phyloP scores from a whole-genome alignment of 1,140 invertebrate species.

The Papilio aristodemus region DNA sequence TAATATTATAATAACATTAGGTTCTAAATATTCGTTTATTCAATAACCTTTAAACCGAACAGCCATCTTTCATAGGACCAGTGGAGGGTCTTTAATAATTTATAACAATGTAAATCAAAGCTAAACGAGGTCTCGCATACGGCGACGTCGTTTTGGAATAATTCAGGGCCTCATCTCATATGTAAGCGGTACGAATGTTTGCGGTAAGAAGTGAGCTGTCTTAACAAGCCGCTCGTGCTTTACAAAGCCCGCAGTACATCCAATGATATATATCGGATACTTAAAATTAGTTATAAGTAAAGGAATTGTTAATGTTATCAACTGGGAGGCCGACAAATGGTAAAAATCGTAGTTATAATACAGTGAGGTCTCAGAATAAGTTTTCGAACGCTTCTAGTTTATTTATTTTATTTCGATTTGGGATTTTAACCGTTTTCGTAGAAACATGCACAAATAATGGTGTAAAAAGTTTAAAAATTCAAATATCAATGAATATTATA shows the following conservation, averaged over 20 bases:
- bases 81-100: conserved; percentile 23
- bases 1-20: not conserved
- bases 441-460: too few species aligned
- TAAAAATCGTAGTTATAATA: too few species aligned
- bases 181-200: conserved; percentile 22
- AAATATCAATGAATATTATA: too few species aligned
- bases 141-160: conserved; percentile 6
- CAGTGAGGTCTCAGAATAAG: too few species aligned
- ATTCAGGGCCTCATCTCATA: conserved; percentile 28
- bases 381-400: too few species aligned
- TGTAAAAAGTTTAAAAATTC: too few species aligned
- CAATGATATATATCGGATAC: not conserved
- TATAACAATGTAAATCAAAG: conserved; percentile 30
- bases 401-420: too few species aligned
- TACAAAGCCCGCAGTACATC: not conserved
- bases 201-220: not conserved
- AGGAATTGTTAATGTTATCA: too few species aligned
- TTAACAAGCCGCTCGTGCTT: conserved; percentile 11
- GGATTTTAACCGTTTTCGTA: too few species aligned
- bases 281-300: not conserved
- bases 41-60: conserved; percentile 8
- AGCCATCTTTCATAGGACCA: not conserved
- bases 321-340: too few species aligned
- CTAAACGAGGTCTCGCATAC: conserved; percentile 1
- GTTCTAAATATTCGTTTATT: not conserved